Evolutionary conservation across 2,113 vertebrate species (phyloP).

Genomic region (Antechinus flavipes): DNA sequence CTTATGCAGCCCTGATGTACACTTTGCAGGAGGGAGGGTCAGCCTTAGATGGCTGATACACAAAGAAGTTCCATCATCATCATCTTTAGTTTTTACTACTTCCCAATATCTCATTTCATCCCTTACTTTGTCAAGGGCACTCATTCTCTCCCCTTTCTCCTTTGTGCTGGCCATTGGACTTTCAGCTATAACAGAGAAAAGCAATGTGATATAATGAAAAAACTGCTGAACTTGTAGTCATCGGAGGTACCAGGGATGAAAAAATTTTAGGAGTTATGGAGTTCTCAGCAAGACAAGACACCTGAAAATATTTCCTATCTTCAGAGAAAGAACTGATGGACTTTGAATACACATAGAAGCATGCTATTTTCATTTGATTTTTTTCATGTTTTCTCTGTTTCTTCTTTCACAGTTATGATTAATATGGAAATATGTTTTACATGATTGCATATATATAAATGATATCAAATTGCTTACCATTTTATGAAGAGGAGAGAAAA

Average conservation of each 20-base stretch:
- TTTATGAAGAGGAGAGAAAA: background rate
- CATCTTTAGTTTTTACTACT: background rate
- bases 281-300: background rate
- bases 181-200: background rate
- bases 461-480: background rate
- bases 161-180: background rate
- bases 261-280: background rate
- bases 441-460: background rate
- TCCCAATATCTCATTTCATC: background rate
- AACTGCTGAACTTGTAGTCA: background rate
- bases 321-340: background rate
- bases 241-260: background rate
- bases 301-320: background rate
- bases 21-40: background rate
- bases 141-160: background rate
- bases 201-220: background rate
- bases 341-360: background rate
- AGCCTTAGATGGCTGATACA: background rate
- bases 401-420: background rate
- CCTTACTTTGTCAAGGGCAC: background rate
- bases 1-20: fast-evolving
- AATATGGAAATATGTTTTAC: background rate
- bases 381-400: background rate
- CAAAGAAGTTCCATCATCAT: background rate
- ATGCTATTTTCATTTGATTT: background rate